phyloP scores from a whole-genome alignment of 2,113 vertebrate species.

The Dicerorhinus sumatrensis region DNA sequence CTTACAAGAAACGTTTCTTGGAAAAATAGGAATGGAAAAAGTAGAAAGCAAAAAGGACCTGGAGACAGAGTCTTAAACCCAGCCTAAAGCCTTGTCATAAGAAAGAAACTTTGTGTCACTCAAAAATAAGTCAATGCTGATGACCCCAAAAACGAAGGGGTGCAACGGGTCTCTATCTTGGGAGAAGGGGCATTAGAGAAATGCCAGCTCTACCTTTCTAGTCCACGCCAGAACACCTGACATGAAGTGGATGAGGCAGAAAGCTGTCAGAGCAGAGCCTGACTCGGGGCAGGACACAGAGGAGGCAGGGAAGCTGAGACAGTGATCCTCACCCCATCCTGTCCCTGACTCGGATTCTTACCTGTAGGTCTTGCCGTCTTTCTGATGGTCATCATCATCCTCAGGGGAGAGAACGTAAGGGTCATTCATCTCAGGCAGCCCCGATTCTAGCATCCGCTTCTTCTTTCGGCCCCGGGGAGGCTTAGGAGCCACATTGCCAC shows the following conservation, averaged over 20 bases:
- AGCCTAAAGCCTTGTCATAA: constrained; percentile 27
- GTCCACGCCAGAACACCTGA: neutral
- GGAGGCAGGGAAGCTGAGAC: neutral
- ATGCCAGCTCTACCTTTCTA: neutral
- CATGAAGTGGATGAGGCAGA: constrained; percentile 58
- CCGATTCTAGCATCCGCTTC: constrained; percentile 89
- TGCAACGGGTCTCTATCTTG: neutral
- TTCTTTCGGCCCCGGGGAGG: constrained; percentile 90
- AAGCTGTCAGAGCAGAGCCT: constrained; percentile 25
- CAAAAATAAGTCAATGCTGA: constrained; percentile 18
- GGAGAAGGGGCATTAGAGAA: neutral
- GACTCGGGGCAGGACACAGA: neutral
- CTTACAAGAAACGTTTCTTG: constrained; percentile 56
- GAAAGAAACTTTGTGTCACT: constrained; percentile 45
- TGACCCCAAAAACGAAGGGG: neutral
- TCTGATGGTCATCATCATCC: constrained; percentile 91
- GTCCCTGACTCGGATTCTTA: constrained; percentile 73
- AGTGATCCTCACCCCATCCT: neutral
- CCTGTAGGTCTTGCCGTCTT: constrained; percentile 92
- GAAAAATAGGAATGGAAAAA: constrained; percentile 53
- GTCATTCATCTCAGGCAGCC: constrained; percentile 85
- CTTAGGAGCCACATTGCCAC: constrained; percentile 84
- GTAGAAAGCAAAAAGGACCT: constrained; percentile 45
- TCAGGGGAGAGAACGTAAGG: constrained; percentile 93
- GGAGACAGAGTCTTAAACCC: constrained; percentile 32